Evolutionary conservation across 37 sponge, comb jelly and placozoan species (phyloP), one percentile per base, ranked within the genome.

Genomic region (Geodia barretti): DNA sequence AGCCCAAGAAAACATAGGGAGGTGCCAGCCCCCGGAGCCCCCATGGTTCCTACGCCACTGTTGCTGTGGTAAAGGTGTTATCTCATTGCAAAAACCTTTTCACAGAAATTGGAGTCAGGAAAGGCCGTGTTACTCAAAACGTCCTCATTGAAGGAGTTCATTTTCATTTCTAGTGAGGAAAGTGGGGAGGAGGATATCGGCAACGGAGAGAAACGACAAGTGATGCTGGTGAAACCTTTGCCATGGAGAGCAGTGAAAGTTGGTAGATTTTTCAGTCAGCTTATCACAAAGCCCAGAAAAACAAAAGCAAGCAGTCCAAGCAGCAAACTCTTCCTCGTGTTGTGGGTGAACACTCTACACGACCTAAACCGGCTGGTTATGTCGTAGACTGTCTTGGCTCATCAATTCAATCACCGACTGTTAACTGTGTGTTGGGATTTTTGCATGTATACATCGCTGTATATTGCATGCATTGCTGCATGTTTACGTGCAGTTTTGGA

Each of bases 311-410:
- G 23, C 72, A 70, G 23, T 39, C 40, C 39, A 70, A 39, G 38
- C 72, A 70, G 38, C 72, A 70, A 38, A 70, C 41, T 9, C 72
- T 70, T 30, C 72, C 72, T 23, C 8, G 72, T 32, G 72, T 70
- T 70, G 41, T 35, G 7, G 72, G 72, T 29, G 29, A 39, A 35
- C 34, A 23, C 4, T 70, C 72, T 14, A 70, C 34, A 39, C 38
- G 72, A 70, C 23, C 38, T 7, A 70, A 38, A 21, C 72, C 72
- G 7, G 14, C 21, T 39, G 41, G 72, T 35, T 70, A 33, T 39
- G 21, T 39, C 41, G 72, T 33, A 9, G 41, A 70, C 23, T 70
- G 14, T 21, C 32, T 70, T 70, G 72, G 72, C 23, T 70, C n/a
- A n/a, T n/a, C n/a, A n/a, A n/a, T n/a, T n/a, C n/a, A n/a, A n/a